Percentiles rank a stretch among this genome's conserved stretches.
Evolutionary conservation across 2,113 vertebrate species (phyloP).

Genomic region (Colius striatus): DNA sequence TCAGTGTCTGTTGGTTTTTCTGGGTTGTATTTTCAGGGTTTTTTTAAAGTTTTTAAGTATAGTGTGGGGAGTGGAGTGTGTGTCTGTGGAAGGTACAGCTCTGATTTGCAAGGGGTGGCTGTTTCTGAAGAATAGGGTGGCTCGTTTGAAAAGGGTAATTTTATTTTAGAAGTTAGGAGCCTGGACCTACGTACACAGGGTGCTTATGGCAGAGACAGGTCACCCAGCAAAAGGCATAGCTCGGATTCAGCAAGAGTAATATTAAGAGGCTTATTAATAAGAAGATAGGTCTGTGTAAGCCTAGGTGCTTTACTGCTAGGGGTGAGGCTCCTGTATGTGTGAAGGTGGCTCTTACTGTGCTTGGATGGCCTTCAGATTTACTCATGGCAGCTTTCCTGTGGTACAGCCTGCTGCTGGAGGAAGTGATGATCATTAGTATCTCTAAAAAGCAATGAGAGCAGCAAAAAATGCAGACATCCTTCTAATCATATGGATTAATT

Average conservation of each 20-base stretch:
- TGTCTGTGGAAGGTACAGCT: not conserved
- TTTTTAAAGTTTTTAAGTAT: not conserved
- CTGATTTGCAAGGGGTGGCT: not conserved
- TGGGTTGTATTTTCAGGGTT: not conserved
- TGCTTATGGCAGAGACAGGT: not conserved
- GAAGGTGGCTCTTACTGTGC: not conserved
- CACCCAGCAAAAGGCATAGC: not conserved
- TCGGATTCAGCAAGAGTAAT: not conserved
- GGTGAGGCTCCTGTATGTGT: rapidly evolving
- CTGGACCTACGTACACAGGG: not conserved
- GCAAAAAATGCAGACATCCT: not conserved
- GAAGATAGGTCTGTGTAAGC: too few species aligned
- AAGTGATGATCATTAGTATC: not conserved
- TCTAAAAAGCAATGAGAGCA: not conserved
- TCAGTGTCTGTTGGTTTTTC: not conserved
- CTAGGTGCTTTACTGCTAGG: not conserved
- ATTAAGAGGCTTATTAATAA: not conserved
- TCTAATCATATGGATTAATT: not conserved
- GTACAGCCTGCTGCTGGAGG: not conserved
- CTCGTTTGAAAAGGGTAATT: not conserved
- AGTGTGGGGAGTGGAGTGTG: not conserved
- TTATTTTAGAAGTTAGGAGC: not conserved
- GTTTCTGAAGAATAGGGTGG: not conserved
- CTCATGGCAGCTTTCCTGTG: not conserved
- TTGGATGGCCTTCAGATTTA: too few species aligned